phyloP scores from a whole-genome alignment of 1,140 invertebrate genomes.

The Cherax quadricarinatus region DNA sequence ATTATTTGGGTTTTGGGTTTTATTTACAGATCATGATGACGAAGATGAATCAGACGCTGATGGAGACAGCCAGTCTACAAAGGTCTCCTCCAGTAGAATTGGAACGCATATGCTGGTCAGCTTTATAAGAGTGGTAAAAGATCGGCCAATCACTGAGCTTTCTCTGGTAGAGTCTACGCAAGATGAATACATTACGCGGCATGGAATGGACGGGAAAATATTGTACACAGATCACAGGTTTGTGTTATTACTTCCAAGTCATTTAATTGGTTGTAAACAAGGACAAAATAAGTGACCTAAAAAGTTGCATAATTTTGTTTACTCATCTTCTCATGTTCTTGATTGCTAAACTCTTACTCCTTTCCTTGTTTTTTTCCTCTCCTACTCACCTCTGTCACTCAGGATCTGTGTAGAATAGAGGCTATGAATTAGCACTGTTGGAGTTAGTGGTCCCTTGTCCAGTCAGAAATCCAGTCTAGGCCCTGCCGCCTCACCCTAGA shows the following conservation, averaged over 20 bases:
- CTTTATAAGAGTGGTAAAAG: slow-evolving; percentile 82
- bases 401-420: no score
- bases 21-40: slow-evolving; percentile 44
- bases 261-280: neutral
- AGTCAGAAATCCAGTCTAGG: no score
- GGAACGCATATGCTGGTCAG: slow-evolving; percentile 83
- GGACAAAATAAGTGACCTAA: neutral
- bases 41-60: slow-evolving; percentile 36
- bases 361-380: no score
- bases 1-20: no score
- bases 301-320: neutral
- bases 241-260: neutral
- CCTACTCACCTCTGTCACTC: no score
- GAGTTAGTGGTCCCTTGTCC: no score
- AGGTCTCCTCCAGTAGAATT: neutral
- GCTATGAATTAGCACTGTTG: no score
- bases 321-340: no score
- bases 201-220: slow-evolving; percentile 89
- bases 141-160: slow-evolving; percentile 83
- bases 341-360: no score
- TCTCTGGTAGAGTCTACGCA: slow-evolving; percentile 85
- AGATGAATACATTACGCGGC: slow-evolving; percentile 90
- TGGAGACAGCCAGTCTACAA: neutral
- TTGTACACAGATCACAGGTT: slow-evolving; percentile 87
- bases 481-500: no score